Base-by-base conservation (phyloP, 2,888 invertebrate species). In the Dryobotodes eremita region DNA sequence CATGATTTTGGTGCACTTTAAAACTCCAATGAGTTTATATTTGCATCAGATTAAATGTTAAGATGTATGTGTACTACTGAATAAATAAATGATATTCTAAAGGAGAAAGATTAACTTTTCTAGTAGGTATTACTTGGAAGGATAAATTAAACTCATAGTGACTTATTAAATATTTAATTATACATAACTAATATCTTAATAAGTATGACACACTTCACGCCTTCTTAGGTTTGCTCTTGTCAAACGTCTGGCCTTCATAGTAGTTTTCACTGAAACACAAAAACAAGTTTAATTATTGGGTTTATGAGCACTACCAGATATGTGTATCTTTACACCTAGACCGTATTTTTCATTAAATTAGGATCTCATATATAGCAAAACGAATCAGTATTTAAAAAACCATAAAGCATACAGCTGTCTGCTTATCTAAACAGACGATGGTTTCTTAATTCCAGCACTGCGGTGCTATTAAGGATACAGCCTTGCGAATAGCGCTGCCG, bases 241-340 rank as follows among this genome's bases (percentile, higher is more conserved):
- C 96, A 71, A 92, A 85, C 10, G 96, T 94, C 86, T 97, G 97
- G 83, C 97, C 97, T 86, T 97, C 97, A 94, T 97, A 98, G 96
- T 97, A 98, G 92, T 98, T 98, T 97, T 98, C 98, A 93, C 98
- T 98, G 97, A 71, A 97, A 92, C 79, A 85, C 2, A 70, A 36
- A 75, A 26, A 61, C 6, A 6, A 23, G 11, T 17, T 50, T 36
- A 78, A 48, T 48, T 8, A 42, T 50, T 11, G 6, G 17, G 15
- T 36, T 64, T 26, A 50, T 1, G 36, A 20, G 26, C 26, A 20
- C 26, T 48, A 3, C 17, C 6, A 46, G 6, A 11, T 66, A 6
- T 0, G 1, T n/a, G 10, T 65, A 68, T 10, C 5, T 48, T 46
- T 17, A 26, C 3, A 31, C 13, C 23, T 55, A 23, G 7, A 5